Percentiles rank a stretch among this genome's conserved stretches.
phyloP scores from a whole-genome alignment of 2,113 vertebrate genomes.

The Elephas maximus region DNA sequence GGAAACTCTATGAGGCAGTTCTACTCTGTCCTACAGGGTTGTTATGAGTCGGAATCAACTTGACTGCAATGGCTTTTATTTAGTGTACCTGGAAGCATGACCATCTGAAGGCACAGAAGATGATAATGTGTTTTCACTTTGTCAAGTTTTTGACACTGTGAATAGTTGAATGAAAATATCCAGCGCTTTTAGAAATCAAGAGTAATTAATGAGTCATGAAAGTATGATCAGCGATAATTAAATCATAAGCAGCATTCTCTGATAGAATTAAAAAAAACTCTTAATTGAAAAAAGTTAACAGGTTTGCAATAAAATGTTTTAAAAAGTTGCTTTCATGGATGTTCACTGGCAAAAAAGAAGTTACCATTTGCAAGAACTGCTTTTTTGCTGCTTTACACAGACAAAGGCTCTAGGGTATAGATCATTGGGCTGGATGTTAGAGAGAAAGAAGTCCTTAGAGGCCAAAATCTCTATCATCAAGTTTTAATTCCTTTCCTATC shows the following conservation, averaged over 20 bases:
- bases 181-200: neutral
- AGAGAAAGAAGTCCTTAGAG: neutral
- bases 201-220: slow-evolving; percentile 22
- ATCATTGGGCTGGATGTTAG: neutral
- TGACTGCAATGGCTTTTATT: too few relatives aligned
- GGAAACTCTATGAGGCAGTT: too few relatives aligned
- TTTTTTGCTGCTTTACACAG: neutral
- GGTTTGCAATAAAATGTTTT: neutral
- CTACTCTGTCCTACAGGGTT: too few relatives aligned
- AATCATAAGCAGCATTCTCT: neutral
- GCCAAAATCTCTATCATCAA: neutral
- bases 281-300: neutral
- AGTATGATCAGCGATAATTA: neutral
- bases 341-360: slow-evolving; percentile 60
- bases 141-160: neutral
- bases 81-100: neutral
- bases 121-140: neutral
- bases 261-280: neutral
- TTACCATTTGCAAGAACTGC: neutral
- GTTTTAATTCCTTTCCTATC: slow-evolving; percentile 30
- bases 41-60: too few relatives aligned
- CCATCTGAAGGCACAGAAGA: neutral
- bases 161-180: slow-evolving; percentile 24
- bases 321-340: neutral
- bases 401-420: neutral